These are phyloP conservation scores for Pelusios castaneus DNA, from an alignment of 2,113 vertebrate genomes.

Conservation along the genomic window DNA sequence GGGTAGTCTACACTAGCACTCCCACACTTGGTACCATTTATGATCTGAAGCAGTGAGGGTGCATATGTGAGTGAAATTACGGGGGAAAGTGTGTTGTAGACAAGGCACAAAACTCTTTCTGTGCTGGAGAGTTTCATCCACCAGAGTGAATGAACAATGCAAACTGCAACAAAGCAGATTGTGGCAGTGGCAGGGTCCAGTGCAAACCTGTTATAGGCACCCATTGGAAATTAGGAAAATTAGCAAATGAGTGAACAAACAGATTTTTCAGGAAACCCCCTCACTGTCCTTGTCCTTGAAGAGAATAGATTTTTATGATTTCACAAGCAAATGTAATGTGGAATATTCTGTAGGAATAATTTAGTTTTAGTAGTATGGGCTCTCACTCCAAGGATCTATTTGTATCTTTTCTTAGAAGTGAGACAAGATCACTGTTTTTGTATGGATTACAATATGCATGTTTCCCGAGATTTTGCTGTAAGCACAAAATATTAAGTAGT, in stretches of 20 bases:
- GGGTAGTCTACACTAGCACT: background rate
- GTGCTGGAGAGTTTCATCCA: background rate
- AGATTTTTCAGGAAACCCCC: background rate
- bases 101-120: constrained; percentile 23
- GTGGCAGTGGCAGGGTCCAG: background rate
- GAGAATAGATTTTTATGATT: background rate
- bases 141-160: constrained; percentile 5
- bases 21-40: background rate
- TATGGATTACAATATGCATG: background rate
- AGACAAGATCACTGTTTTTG: background rate
- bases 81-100: background rate
- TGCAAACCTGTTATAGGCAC: background rate
- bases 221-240: background rate
- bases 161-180: background rate
- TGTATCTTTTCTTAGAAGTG: background rate
- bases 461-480: background rate
- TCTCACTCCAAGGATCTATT: background rate
- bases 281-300: background rate
- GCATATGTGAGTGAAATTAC: constrained; percentile 21
- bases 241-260: background rate
- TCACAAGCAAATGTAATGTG: background rate
- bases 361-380: background rate
- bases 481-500: background rate
- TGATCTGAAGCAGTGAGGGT: constrained; percentile 40
- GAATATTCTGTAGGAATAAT: background rate